Evolutionary conservation across 2,113 vertebrate species (phyloP), one percentile per base, ranked within the genome.

Genomic region (Bubo blakistoni): DNA sequence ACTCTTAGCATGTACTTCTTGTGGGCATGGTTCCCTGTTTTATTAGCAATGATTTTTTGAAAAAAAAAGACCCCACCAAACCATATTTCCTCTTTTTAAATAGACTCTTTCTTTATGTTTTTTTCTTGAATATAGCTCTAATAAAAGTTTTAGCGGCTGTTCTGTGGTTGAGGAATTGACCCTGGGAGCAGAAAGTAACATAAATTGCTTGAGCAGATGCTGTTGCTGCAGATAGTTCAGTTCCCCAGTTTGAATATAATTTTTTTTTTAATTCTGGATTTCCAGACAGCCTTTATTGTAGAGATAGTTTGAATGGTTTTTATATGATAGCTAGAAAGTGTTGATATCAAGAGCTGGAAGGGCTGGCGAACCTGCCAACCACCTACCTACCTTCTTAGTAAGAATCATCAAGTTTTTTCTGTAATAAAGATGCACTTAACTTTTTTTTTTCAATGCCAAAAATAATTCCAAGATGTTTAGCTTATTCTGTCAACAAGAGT

Each of bases 141-240:
- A 65, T 81, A 25, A 88, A 88, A 65, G 27, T 24, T 71, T 90
- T 72, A 93, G 24, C 91, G 87, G 77, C 72, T 96, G 92, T 86
- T 89, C n/a, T 63, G 42, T 94, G 55, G 55, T 61, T 74, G 38
- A 81, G 55, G 17, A 66, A 21, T 78, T 81, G 86, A 84, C 72
- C 72, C 14, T 81, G 59, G 32, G 67, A 88, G 72, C 76, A 90
- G n/a, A 83, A 86, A 66, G 22, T 65, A 88, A 80, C 30, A 70
- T 69, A 76, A 92, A 93, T 83, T 83, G 12, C 47, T 94, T 0
- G 2, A 86, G 66, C 70, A 94, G 70, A 65, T 97, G 78, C 70
- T 92, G 34, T 71, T 95, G 81, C 38, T 94, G 51, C 42, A 81
- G 36, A 78, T 78, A 40, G 0, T 66, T 66, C 16, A 62, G 32